Percentiles rank a stretch among this genome's conserved stretches.
These are phyloP conservation scores for Pseudomyrmex sp. DNA, from an alignment of 1,140 invertebrate genomes.

Conservation along the genomic window DNA sequence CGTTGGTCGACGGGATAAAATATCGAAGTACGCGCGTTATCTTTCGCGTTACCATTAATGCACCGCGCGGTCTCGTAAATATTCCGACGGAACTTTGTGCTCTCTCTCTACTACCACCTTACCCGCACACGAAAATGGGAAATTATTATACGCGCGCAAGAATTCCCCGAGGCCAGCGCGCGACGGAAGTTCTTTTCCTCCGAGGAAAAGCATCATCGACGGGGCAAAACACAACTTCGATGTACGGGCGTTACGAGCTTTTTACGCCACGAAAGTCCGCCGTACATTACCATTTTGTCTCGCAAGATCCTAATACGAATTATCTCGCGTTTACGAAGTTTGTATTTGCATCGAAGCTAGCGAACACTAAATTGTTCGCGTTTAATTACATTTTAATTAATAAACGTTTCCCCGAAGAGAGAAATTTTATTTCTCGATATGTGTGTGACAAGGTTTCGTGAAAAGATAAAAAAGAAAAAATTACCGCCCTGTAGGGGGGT, in stretches of 20 bases:
- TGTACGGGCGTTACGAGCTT: neutral
- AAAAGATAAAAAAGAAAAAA: too few species aligned
- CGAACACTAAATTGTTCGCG: too few species aligned
- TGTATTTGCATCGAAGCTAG: too few species aligned
- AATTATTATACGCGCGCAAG: constrained; percentile 35
- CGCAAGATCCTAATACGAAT: too few species aligned
- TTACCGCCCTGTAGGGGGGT: neutral
- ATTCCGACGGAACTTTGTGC: constrained; percentile 50
- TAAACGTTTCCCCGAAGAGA: too few species aligned
- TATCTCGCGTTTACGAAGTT: too few species aligned
- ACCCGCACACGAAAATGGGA: constrained; percentile 28
- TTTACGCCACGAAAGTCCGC: neutral
- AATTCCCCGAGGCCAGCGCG: neutral
- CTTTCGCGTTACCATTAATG: constrained; percentile 42
- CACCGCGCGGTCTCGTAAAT: constrained; percentile 40
- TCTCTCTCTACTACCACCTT: neutral
- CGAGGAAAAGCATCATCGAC: neutral
- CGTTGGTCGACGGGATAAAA: constrained; percentile 45
- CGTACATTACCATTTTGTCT: neutral
- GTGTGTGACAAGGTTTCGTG: too few species aligned
- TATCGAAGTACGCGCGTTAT: constrained; percentile 54
- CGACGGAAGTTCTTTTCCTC: constrained; percentile 14
- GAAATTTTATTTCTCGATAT: too few species aligned
- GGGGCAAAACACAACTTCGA: neutral
- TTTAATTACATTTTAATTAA: too few species aligned